Evolutionary conservation across 2,113 vertebrate species (phyloP).

Genomic region (Forbesichthys agassizii): DNA sequence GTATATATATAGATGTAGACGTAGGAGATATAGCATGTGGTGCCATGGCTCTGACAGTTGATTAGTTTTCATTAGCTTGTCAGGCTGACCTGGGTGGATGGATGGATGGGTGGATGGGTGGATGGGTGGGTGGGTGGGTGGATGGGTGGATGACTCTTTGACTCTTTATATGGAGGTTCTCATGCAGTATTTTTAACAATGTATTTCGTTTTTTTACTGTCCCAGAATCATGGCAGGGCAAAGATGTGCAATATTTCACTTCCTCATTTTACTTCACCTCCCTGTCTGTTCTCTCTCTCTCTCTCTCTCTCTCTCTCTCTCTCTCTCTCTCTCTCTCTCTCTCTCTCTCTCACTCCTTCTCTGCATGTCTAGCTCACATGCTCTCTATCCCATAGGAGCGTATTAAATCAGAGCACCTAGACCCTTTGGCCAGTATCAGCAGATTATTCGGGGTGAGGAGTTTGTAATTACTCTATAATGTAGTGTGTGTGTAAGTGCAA

Average conservation of each 20-base stretch:
- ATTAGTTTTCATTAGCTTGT: conserved; percentile 74
- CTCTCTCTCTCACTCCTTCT: background rate
- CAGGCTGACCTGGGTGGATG: conserved; percentile 31
- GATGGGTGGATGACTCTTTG: background rate
- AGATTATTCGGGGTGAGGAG: conserved; percentile 50
- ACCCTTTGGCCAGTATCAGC: conserved; percentile 41
- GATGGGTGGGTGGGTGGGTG: background rate
- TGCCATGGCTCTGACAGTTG: conserved; percentile 58
- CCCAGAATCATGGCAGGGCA: background rate
- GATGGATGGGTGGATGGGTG: background rate
- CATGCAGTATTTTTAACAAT: background rate
- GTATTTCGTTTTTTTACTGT: background rate
- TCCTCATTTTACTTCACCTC: background rate
- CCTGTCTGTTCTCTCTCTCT: conserved; percentile 9
- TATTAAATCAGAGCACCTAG: conserved; percentile 16
- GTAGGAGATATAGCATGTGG: conserved; percentile 54
- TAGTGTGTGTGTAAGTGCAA: conserved; percentile 23
- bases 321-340: conserved; percentile 5
- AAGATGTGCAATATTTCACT: background rate
- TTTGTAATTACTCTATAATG: conserved; percentile 53
- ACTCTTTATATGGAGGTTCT: background rate
- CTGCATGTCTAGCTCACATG: background rate
- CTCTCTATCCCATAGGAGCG: conserved; percentile 27
- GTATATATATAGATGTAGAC: conserved; percentile 70
- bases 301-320: conserved; percentile 50